phyloP scores from a whole-genome alignment of 2,797 vertebrate species.

The Brachyrhaphis roseni region DNA sequence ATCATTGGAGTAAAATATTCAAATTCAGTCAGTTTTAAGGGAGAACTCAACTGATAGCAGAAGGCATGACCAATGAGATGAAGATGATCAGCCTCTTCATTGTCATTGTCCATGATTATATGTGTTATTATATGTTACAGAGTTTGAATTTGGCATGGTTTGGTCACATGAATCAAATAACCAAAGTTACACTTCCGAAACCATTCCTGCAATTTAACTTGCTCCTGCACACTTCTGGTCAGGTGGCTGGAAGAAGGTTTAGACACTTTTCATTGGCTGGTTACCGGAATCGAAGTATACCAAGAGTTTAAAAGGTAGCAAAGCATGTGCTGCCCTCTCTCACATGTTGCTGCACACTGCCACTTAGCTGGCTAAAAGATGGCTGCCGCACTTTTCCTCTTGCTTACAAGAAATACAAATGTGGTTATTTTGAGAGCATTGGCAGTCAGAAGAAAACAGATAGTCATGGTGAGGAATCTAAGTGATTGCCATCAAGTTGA shows the following conservation, averaged over 20 bases:
- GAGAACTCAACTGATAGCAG: conserved; percentile 4
- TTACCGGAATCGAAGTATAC: not conserved
- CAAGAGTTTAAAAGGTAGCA: not conserved
- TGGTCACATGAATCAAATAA: not conserved
- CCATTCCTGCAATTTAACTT: not conserved
- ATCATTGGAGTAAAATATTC: not conserved
- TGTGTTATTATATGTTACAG: not conserved
- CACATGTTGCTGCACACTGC: not conserved
- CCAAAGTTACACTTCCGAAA: not conserved
- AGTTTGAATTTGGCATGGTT: not conserved
- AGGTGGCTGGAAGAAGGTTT: not conserved
- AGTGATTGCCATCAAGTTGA: not conserved
- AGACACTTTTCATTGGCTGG: not conserved
- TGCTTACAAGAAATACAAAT: not conserved
- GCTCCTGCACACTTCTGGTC: not conserved
- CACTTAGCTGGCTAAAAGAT: not conserved
- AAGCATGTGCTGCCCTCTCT: not conserved
- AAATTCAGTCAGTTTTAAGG: not conserved
- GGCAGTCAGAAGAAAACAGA: not conserved
- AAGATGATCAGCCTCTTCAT: not conserved
- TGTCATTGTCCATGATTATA: not conserved
- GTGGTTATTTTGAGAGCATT: not conserved
- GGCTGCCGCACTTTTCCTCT: not conserved
- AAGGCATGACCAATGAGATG: conserved; percentile 8
- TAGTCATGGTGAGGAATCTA: not conserved